phyloP scores from a whole-genome alignment of 2,888 invertebrate species.

The Nasonovia ribisnigri region DNA sequence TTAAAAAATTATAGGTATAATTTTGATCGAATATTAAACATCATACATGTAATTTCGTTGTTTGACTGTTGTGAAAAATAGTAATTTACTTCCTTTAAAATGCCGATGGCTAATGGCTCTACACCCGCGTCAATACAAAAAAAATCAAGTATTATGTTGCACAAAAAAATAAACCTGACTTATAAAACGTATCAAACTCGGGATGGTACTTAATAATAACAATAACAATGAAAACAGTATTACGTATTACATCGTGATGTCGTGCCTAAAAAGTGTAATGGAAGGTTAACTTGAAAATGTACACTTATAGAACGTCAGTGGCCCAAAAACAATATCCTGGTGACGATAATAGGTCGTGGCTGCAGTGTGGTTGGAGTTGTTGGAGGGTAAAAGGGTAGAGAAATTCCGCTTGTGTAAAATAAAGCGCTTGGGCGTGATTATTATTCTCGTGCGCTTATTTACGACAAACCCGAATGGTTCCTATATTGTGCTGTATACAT shows the following conservation, averaged over 20 bases:
- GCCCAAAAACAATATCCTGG: background rate
- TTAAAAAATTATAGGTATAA: no score
- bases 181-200: background rate
- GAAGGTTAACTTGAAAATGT: background rate
- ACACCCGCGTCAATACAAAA: background rate
- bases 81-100: background rate
- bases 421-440: conserved; percentile 24
- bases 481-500: background rate
- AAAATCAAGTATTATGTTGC: background rate
- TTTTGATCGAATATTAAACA: background rate
- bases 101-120: background rate
- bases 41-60: background rate
- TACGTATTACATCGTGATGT: background rate
- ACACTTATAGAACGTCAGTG: background rate
- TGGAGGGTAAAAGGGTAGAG: background rate
- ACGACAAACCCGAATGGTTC: background rate
- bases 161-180: background rate
- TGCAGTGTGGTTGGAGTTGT: background rate
- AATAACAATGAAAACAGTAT: background rate
- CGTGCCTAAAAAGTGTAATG: background rate
- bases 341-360: background rate
- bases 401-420: background rate
- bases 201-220: background rate
- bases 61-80: background rate
- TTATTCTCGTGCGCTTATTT: conserved; percentile 9